These are phyloP conservation scores for Pogonophryne albipinna DNA, from an alignment of 2,797 vertebrate species.

Conservation along the genomic window DNA sequence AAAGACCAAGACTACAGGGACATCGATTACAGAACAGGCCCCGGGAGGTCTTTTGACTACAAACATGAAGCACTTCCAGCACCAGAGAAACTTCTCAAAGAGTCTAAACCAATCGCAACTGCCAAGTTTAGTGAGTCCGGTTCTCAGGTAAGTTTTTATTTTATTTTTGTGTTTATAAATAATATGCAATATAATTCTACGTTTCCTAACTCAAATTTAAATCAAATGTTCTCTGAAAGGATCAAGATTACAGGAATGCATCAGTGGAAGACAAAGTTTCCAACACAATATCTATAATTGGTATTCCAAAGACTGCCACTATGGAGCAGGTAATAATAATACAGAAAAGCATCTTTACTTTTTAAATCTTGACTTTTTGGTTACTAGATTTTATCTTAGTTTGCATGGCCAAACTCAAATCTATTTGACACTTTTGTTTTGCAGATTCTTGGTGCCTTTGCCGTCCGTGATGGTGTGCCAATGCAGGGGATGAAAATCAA, in stretches of 20 bases:
- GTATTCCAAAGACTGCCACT: conserved; percentile 95
- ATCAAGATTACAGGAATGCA: conserved; percentile 88
- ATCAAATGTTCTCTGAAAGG: conserved; percentile 74
- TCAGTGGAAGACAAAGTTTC: conserved; percentile 90
- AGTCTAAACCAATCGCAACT: conserved; percentile 81
- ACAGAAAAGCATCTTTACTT: conserved; percentile 7
- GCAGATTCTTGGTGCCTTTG: conserved; percentile 87
- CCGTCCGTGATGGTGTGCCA: conserved; percentile 83
- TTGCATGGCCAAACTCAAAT: not conserved
- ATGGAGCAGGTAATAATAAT: conserved; percentile 91
- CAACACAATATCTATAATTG: conserved; percentile 92
- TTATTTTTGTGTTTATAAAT: not conserved
- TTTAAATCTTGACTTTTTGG: not conserved
- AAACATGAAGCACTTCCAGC: conserved; percentile 86
- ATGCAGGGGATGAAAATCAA: conserved; percentile 88
- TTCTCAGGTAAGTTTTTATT: conserved; percentile 78
- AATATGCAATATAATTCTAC: conserved; percentile 6
- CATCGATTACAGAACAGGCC: conserved; percentile 93
- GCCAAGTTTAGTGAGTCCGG: conserved; percentile 81
- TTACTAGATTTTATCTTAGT: not conserved
- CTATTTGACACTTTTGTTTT: conserved; percentile 16
- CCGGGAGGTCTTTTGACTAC: conserved; percentile 90
- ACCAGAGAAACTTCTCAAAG: conserved; percentile 85
- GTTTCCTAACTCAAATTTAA: conserved; percentile 37
- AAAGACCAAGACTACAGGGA: conserved; percentile 96